Base-by-base conservation (phyloP, 2,113 vertebrate species). In the Albula glossodonta region DNA sequence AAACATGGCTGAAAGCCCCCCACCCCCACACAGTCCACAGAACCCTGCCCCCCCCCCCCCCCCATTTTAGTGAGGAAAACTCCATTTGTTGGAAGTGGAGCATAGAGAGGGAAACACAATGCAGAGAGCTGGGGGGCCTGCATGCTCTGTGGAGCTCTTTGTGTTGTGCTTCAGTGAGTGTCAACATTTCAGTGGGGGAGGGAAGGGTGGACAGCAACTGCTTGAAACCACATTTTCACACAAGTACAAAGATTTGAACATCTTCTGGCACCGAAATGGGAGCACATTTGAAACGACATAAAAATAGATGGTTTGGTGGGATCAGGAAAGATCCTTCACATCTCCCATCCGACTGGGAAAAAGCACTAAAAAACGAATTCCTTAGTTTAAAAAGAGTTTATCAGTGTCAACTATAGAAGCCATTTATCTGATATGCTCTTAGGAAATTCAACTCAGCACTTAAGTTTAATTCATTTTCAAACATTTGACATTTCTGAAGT, bases 231-330 rank as follows among this genome's bases (percentile, higher is more conserved):
- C 70, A 74, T 74, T 74, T 74, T 51, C 5, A 80, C 79, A 80
- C 15, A 80, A 49, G 79, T 50, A 80, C 22, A 74, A 7, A 51
- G n/a, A 80, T 80, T 80, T 51, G 79, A 31, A 77, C 79, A 80
- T 51, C 19, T 13, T 80, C 51, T 80, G 17, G 79, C 8, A 50
- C 79, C 48, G 22, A 50, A 80, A 80, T 77, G 74, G 22, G 31
- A 17, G 25, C 74, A 77, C 31, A 31, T 17, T 51, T 51, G 48
- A 80, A 74, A 74, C 8, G 10, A 74, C 8, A n/a, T 7, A 74
- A 74, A 25, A 25, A 8, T 74, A 31, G 70, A 22, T 31, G 70
- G 10, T 25, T 25, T 74, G 70, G 70, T 19, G 5, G 9, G n/a
- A 10, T 31, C 22, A 74, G 8, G 19, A 70, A 70, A 22, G 8